Evolutionary conservation across 92 coral and sea anemone genomes (phyloP).

Genomic region (Porites rus): DNA sequence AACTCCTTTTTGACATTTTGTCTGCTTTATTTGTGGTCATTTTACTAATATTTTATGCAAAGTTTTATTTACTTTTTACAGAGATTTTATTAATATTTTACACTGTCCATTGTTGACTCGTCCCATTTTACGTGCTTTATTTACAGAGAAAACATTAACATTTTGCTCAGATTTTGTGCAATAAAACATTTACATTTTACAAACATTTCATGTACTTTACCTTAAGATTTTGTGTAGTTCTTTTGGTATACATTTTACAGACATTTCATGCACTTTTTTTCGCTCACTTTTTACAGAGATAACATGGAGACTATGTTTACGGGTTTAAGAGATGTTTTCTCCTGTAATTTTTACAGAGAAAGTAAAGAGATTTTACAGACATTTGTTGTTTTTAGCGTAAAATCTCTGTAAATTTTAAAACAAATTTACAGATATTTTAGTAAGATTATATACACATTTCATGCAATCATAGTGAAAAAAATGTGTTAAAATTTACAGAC

Average conservation of each 20-base stretch:
- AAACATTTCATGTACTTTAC: conserved; percentile 1
- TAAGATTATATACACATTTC: neutral
- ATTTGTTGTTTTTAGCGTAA: neutral
- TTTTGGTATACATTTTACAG: neutral
- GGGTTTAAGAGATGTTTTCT: neutral
- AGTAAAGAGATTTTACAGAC: conserved; percentile 5
- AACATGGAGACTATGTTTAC: neutral
- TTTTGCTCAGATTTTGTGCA: conserved; percentile 2
- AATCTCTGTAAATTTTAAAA: neutral
- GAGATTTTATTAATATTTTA: neutral
- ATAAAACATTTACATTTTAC: conserved; percentile 1
- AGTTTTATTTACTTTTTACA: no score
- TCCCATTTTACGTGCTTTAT: conserved; percentile 2
- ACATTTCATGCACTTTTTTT: neutral
- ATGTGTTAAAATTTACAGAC: neutral
- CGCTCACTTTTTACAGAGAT: neutral
- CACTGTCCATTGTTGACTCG: neutral
- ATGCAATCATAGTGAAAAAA: neutral
- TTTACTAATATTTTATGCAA: no score
- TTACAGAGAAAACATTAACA: neutral
- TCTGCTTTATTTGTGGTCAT: no score
- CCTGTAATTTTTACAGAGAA: neutral
- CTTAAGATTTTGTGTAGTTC: neutral
- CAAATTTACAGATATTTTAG: conserved; percentile 2
- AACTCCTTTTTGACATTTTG: no score